A percentile compares a stretch with the other conserved stretches of the same genome.
phyloP scores from a whole-genome alignment of 2,113 vertebrate species.

The Leucopsar rothschildi region DNA sequence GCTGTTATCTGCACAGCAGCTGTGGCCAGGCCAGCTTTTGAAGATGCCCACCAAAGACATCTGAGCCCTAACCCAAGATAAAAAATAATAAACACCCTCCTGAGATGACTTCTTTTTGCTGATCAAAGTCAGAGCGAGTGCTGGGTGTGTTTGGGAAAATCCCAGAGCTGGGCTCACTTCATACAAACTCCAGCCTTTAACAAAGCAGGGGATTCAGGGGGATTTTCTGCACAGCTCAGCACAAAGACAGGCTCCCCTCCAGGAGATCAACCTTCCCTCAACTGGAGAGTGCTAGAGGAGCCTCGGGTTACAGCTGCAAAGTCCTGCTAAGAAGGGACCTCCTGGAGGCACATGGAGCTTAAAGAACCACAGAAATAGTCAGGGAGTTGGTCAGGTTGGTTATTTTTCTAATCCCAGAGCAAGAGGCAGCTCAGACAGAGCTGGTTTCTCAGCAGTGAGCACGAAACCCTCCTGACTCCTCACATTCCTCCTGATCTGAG shows the following conservation, averaged over 20 bases:
- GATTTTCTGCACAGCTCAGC: neutral
- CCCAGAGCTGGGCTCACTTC: neutral
- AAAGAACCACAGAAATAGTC: neutral
- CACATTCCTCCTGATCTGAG: neutral
- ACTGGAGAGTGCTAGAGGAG: neutral
- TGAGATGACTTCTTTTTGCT: neutral
- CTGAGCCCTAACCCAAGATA: neutral
- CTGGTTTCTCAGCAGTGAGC: neutral
- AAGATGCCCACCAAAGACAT: neutral
- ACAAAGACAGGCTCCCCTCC: neutral
- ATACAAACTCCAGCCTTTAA: neutral
- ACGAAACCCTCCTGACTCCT: neutral
- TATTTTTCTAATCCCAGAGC: neutral
- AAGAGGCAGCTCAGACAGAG: neutral
- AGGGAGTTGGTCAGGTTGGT: neutral
- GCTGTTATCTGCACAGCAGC: neutral
- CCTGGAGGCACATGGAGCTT: neutral
- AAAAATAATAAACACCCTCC: neutral
- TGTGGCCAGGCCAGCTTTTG: neutral
- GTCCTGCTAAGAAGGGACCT: neutral
- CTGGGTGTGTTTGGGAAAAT: neutral
- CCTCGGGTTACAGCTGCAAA: neutral
- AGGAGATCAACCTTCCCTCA: neutral
- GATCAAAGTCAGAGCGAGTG: neutral
- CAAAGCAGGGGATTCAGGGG: neutral